These are phyloP conservation scores for Drosophila busckii DNA, from an alignment of 1,140 invertebrate species.

Conservation along the genomic window DNA sequence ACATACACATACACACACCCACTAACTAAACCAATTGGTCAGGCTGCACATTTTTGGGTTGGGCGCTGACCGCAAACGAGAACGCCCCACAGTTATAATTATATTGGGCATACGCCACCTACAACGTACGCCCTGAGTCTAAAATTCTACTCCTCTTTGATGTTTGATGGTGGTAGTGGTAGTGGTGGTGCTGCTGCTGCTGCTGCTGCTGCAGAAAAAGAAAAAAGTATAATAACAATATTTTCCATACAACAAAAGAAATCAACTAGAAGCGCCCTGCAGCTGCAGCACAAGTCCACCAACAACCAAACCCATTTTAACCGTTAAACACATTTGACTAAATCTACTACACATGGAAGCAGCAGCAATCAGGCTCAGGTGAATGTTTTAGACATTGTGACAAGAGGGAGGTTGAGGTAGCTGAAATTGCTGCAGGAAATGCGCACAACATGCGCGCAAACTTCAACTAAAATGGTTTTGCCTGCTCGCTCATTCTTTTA, in stretches of 20 bases:
- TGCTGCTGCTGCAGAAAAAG: conserved; percentile 12
- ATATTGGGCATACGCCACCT: conserved; percentile 74
- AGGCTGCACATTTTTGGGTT: conserved; percentile 56
- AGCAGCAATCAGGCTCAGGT: conserved; percentile 26
- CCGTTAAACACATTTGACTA: conserved; percentile 77
- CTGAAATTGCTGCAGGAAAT: conserved; percentile 62
- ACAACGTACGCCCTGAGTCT: conserved; percentile 45
- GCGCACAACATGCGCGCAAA: conserved; percentile 48
- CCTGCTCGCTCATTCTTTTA: conserved; percentile 5
- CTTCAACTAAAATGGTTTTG: conserved; percentile 54
- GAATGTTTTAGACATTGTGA: conserved; percentile 6
- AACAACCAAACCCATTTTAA: conserved; percentile 76
- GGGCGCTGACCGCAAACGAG: conserved; percentile 71
- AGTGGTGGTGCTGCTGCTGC: too few species aligned
- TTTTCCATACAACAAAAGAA: conserved; percentile 71
- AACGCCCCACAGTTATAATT: conserved; percentile 69
- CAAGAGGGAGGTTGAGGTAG: background rate
- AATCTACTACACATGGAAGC: conserved; percentile 72
- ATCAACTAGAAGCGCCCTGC: conserved; percentile 69
- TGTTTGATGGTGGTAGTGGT: too few species aligned
- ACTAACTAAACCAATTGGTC: conserved; percentile 71
- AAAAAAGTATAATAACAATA: conserved; percentile 69
- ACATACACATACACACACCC: conserved; percentile 27
- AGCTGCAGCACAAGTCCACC: conserved; percentile 25
- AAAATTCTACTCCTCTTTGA: conserved; percentile 56